These are phyloP conservation scores for Oxyruncus cristatus DNA, from an alignment of 2,113 vertebrate genomes.

Conservation along the genomic window DNA sequence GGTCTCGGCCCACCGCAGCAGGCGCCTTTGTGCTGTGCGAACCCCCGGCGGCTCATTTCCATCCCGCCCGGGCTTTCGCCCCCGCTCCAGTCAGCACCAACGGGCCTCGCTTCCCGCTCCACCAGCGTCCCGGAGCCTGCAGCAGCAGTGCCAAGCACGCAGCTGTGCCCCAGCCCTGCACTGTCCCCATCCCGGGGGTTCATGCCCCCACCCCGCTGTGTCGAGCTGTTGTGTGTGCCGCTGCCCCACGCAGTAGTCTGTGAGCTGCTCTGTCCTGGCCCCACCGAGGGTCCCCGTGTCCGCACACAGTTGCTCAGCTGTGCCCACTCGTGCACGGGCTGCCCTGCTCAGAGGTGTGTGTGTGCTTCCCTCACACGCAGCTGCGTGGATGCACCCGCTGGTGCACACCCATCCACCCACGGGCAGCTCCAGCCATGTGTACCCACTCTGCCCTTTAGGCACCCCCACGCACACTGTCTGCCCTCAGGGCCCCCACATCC, in stretches of 20 bases:
- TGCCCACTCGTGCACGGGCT: accelerated
- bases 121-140: not conserved
- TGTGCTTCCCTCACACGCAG: accelerated
- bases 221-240: accelerated
- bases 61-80: not conserved
- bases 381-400: not conserved
- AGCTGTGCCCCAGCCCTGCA: not conserved
- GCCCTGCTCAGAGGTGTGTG: accelerated
- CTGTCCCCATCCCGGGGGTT: not conserved
- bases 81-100: not conserved
- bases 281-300: not conserved
- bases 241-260: accelerated
- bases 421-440: not conserved
- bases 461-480: no score
- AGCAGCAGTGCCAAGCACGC: not conserved
- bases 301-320: not conserved
- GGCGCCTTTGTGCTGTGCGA: slow-evolving; percentile 34
- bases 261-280: not conserved
- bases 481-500: not conserved
- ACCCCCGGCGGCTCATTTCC: slow-evolving; percentile 62
- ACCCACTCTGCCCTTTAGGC: not conserved
- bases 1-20: slow-evolving; percentile 54
- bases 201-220: accelerated
- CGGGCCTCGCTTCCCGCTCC: not conserved
- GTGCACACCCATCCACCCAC: not conserved